Evolutionary conservation across 2,888 invertebrate species (phyloP).

Genomic region (Pandemis heparana): DNA sequence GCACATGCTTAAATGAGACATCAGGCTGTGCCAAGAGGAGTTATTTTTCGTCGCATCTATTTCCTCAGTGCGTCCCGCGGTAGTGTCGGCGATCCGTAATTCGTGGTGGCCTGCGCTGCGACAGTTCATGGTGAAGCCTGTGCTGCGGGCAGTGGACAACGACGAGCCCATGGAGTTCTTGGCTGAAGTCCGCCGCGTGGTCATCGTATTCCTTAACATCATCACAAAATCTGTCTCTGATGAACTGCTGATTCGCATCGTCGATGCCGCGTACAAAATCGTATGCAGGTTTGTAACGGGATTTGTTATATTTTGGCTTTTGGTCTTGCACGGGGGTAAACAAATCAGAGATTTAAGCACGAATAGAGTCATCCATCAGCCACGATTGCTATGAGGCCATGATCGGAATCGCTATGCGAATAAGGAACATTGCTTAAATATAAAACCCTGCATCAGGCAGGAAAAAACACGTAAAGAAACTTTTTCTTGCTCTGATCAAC

Average conservation of each 20-base stretch:
- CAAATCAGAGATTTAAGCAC: too few species aligned
- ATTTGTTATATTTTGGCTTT: not conserved
- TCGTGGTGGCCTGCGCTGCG: slow-evolving; percentile 74
- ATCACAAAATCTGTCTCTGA: slow-evolving; percentile 72
- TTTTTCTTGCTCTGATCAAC: too few species aligned
- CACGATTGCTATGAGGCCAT: too few species aligned
- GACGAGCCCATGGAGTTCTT: slow-evolving; percentile 90
- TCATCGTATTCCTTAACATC: slow-evolving; percentile 88
- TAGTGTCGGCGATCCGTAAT: slow-evolving; percentile 61
- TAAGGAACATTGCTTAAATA: too few species aligned
- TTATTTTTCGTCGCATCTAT: not conserved
- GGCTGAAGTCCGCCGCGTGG: slow-evolving; percentile 90
- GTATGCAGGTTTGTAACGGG: slow-evolving; percentile 58
- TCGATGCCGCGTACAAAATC: slow-evolving; percentile 79
- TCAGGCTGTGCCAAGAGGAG: not conserved
- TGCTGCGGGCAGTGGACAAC: slow-evolving; percentile 87
- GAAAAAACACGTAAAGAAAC: too few species aligned
- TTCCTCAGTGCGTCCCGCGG: slow-evolving; percentile 63
- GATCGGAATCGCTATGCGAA: too few species aligned
- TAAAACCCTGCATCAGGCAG: too few species aligned
- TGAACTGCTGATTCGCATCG: slow-evolving; percentile 74
- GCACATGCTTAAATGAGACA: too few species aligned
- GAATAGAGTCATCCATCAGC: too few species aligned
- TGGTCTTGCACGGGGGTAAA: too few species aligned
- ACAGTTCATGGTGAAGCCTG: slow-evolving; percentile 86